These are phyloP conservation scores for Carcina quercana DNA, from an alignment of 2,888 invertebrate genomes.

Conservation along the genomic window DNA sequence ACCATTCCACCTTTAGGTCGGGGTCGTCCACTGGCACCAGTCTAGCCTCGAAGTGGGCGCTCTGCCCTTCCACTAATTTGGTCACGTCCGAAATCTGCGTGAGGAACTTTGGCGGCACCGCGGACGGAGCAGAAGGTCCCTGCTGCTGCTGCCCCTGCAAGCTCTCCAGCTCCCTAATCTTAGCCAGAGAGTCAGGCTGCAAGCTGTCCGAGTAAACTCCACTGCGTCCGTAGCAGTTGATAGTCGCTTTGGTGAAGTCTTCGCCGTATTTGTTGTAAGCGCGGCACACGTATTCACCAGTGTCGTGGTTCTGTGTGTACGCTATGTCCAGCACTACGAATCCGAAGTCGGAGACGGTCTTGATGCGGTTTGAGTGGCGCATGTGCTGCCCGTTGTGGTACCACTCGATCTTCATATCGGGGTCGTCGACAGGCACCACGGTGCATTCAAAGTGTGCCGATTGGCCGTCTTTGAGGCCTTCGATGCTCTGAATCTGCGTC, in stretches of 20 bases:
- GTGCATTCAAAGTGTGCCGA: conserved; percentile 97
- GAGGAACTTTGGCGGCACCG: conserved; percentile 91
- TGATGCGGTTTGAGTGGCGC: conserved; percentile 91
- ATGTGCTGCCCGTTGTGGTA: conserved; percentile 95
- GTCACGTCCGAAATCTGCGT: conserved; percentile 90
- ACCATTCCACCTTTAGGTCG: conserved; percentile 95
- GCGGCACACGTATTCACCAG: conserved; percentile 94
- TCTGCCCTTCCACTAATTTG: conserved; percentile 94
- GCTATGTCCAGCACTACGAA: conserved; percentile 96
- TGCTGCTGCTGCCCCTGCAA: conserved; percentile 79
- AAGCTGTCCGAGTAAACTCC: conserved; percentile 92
- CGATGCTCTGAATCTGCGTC: conserved; percentile 88
- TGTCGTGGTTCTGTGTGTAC: conserved; percentile 94
- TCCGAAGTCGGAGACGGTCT: conserved; percentile 96
- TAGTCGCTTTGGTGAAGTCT: conserved; percentile 89
- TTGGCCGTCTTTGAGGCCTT: conserved; percentile 92
- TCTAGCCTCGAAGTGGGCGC: conserved; percentile 94
- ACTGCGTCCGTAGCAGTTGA: conserved; percentile 87
- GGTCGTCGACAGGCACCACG: conserved; percentile 94
- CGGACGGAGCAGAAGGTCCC: conserved; percentile 77
- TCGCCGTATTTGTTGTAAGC: conserved; percentile 94
- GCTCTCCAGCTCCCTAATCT: conserved; percentile 90
- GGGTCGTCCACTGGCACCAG: conserved; percentile 96
- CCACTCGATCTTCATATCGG: conserved; percentile 96
- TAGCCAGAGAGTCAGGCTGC: conserved; percentile 92